phyloP scores from a whole-genome alignment of 92 coral and sea anemone genomes.

The Heliopora coerulea region DNA sequence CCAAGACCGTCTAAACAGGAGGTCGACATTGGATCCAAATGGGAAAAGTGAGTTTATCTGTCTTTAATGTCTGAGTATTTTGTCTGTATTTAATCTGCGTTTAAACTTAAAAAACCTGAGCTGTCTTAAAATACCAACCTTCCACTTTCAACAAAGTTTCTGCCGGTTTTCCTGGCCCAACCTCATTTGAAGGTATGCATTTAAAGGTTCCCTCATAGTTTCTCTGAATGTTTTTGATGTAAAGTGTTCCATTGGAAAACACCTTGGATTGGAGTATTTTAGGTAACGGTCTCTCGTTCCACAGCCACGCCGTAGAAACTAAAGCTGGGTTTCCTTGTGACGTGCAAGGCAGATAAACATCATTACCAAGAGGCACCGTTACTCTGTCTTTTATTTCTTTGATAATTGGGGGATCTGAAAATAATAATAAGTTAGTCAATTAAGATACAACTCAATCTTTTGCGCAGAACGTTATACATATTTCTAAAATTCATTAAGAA shows the following conservation, averaged over 20 bases:
- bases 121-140: slow-evolving; percentile 56
- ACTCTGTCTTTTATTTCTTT: slow-evolving; percentile 49
- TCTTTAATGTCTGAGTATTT: too few species aligned
- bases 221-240: slow-evolving; percentile 66
- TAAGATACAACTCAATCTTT: too few species aligned
- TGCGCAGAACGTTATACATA: too few species aligned
- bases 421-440: too few species aligned
- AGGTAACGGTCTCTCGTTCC: slow-evolving; percentile 47
- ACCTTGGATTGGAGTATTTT: slow-evolving; percentile 50
- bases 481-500: too few species aligned
- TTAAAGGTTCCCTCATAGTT: slow-evolving; percentile 77
- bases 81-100: too few species aligned
- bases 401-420: slow-evolving; percentile 71
- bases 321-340: slow-evolving; percentile 83
- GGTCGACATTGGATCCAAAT: too few species aligned
- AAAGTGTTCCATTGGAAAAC: slow-evolving; percentile 77
- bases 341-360: slow-evolving; percentile 82
- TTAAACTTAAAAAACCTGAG: background rate
- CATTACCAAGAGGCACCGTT: slow-evolving; percentile 67
- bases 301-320: slow-evolving; percentile 75
- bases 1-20: too few species aligned
- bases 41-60: too few species aligned
- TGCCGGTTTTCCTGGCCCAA: slow-evolving; percentile 69
- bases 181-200: slow-evolving; percentile 81
- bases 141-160: slow-evolving; percentile 66